Base-by-base conservation (phyloP, 1,140 invertebrate genomes). In the Ostrea denselamellosa region DNA sequence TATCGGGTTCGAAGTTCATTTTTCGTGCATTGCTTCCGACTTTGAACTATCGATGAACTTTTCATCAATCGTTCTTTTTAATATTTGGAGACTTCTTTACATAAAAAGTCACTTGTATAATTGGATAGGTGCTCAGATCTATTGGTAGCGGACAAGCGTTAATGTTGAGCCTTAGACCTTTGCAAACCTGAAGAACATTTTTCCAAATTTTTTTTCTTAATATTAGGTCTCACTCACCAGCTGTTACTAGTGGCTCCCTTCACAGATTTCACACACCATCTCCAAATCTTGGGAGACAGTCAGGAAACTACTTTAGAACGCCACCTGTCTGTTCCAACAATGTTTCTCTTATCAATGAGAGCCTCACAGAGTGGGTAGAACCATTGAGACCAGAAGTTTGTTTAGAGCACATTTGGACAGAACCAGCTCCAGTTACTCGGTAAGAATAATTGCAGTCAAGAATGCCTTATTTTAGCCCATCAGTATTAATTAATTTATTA, bases 331-430 rank as follows among this genome's bases (percentile, higher is more conserved):
- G 91, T 4, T 89, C 90, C 9, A 89, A 90, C 17, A 93, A 93
- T 89, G 89, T 91, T 14, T 93, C 93, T 14, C 85, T 92, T 17
- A 89, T 93, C 58, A 92, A 93, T 86, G 93, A 94, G 51, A 93
- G 91, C 62, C 81, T 92, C 62, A 87, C 87, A n/a, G 93, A 93
- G 44, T 94, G 95, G 56, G 96, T 96, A 5, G 96, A 97, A 90
- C 97, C 97, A 7, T 95, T 98, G 19, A 97, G 97, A 88, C 98
- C 98, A 0, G 97, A 97, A 90, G 95, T 98, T 83, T 98, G 97
- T 93, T 95, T 98, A 25, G 98, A 98, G 92, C 97, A 97, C 91
- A 95, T 98, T 22, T 98, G 98, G 98, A 97, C 97, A 0, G 98
- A 98, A 68, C 84, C 90, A n/a, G 86, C 90, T 51, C 92, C 91